phyloP scores from a whole-genome alignment of 1,140 invertebrate genomes.

The Teleogryllus occipitalis region DNA sequence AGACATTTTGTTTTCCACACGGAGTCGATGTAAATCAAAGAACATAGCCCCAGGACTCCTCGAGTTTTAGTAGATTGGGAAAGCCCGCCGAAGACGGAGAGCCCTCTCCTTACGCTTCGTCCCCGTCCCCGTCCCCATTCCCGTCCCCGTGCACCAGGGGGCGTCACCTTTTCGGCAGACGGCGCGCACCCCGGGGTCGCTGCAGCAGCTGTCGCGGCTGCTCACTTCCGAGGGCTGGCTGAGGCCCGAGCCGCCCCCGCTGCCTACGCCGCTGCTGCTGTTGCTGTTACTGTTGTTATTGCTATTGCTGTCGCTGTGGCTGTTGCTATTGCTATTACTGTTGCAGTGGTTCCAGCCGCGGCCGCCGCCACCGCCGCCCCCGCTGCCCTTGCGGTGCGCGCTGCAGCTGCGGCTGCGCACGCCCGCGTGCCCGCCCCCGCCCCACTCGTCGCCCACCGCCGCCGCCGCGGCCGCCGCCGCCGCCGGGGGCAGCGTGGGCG shows the following conservation, averaged over 20 bases:
- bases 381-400: not conserved
- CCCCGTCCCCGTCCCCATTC: too few species aligned
- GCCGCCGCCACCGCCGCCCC: too few species aligned
- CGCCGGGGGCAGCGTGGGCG: too few species aligned
- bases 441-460: not conserved
- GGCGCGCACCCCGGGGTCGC: not conserved
- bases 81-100: not conserved
- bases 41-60: too few species aligned
- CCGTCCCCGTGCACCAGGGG: too few species aligned
- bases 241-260: not conserved
- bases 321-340: not conserved
- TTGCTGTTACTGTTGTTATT: not conserved
- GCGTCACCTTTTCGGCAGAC: not conserved
- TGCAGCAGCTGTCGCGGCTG: not conserved
- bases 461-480: too few species aligned
- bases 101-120: too few species aligned
- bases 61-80: too few species aligned
- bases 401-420: not conserved
- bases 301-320: not conserved
- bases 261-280: not conserved
- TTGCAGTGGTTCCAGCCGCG: not conserved
- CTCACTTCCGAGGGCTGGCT: not conserved
- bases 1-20: too few species aligned
- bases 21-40: too few species aligned
- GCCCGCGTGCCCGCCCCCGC: too few species aligned